These are phyloP conservation scores for Hylomyscus alleni DNA, from an alignment of 2,797 vertebrate genomes.

Conservation along the genomic window DNA sequence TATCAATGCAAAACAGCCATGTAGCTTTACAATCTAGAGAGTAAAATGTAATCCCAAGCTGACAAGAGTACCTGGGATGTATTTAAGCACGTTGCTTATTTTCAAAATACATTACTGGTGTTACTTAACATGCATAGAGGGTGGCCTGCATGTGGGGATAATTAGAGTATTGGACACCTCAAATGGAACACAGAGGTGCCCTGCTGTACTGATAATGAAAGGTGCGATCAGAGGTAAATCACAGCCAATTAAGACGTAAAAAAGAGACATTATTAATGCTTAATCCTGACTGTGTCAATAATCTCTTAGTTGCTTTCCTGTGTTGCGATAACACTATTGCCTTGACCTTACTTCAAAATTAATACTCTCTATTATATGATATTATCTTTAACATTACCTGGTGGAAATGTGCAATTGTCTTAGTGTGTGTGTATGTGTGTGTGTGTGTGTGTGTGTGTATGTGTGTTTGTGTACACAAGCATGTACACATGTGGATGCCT, in stretches of 20 bases:
- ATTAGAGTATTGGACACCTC: conserved; percentile 77
- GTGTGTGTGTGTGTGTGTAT: not conserved
- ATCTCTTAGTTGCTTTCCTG: conserved; percentile 72
- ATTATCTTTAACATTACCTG: not conserved
- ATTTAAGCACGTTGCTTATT: conserved; percentile 42
- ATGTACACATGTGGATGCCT: not conserved
- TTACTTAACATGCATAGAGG: conserved; percentile 72
- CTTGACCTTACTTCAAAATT: conserved; percentile 70
- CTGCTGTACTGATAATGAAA: conserved; percentile 71
- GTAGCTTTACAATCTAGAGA: conserved; percentile 41
- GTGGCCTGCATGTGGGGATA: conserved; percentile 60
- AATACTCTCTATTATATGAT: conserved; percentile 7
- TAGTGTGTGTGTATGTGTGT: not conserved
- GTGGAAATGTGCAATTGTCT: not conserved
- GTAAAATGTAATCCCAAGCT: conserved; percentile 58
- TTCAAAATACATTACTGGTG: conserved; percentile 50
- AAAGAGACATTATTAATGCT: conserved; percentile 77
- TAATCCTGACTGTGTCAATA: conserved; percentile 71
- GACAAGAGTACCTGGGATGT: conserved; percentile 66
- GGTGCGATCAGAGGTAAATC: conserved; percentile 79
- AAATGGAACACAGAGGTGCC: conserved; percentile 61
- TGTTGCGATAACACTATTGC: conserved; percentile 41
- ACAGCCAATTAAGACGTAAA: conserved; percentile 78
- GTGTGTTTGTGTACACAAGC: not conserved
- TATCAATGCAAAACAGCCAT: conserved; percentile 64